phyloP scores from a whole-genome alignment of 2,113 vertebrate genomes.

The Cynopterus brachyotis region DNA sequence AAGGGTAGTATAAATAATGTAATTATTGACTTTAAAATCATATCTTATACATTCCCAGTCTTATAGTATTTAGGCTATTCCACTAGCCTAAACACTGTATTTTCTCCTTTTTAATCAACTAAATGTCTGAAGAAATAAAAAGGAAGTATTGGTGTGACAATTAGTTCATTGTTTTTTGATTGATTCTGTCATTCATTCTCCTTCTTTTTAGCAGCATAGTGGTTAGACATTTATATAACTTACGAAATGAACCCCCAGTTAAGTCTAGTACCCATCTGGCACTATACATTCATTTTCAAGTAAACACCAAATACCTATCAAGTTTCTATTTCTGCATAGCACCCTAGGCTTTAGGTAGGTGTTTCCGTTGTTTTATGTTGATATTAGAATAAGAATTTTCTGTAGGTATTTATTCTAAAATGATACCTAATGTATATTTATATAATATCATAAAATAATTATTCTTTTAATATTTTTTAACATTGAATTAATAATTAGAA shows the following conservation, averaged over 20 bases:
- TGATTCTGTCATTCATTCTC: not conserved
- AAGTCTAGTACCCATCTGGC: no score
- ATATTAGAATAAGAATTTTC: not conserved
- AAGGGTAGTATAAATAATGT: not conserved
- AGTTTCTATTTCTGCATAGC: not conserved
- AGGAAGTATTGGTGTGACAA: not conserved
- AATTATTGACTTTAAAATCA: not conserved
- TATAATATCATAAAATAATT: not conserved
- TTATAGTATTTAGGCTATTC: not conserved
- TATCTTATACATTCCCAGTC: not conserved
- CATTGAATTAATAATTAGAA: not conserved
- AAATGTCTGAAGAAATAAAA: not conserved
- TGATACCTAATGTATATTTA: not conserved
- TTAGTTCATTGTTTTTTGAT: not conserved
- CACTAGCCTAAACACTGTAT: not conserved
- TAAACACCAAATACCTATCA: not conserved
- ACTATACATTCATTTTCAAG: not conserved
- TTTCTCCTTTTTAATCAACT: not conserved
- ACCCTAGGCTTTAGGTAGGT: no score
- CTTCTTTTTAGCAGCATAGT: no score
- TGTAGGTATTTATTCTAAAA: not conserved
- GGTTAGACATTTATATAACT: no score
- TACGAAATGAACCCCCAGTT: no score
- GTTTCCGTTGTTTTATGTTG: not conserved
- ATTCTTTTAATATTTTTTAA: not conserved